A percentile compares a stretch with the other conserved stretches of the same genome.
These are phyloP conservation scores for Drosophila mimica DNA, from an alignment of 2,888 invertebrate genomes.

Conservation along the genomic window DNA sequence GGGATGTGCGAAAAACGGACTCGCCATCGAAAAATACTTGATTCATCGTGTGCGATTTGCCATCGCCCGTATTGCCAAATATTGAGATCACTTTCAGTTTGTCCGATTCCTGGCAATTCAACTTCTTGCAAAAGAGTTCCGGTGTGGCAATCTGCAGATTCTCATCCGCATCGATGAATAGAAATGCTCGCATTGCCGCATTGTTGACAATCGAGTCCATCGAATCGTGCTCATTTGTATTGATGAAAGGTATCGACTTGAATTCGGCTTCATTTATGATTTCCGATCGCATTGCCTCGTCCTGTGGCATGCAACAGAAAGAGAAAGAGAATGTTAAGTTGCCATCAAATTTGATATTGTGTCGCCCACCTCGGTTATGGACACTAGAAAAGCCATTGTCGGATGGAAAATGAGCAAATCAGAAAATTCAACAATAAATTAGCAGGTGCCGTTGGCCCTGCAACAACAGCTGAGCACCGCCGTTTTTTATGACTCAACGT, in stretches of 20 bases:
- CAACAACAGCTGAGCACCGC: slow-evolving; percentile 5
- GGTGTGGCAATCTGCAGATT: slow-evolving; percentile 87
- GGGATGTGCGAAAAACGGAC: slow-evolving; percentile 85
- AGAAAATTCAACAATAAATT: slow-evolving; percentile 1
- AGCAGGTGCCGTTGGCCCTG: slow-evolving; percentile 33
- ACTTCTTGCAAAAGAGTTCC: slow-evolving; percentile 86
- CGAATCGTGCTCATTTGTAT: slow-evolving; percentile 67
- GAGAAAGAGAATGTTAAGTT: not conserved
- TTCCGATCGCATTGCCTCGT: slow-evolving; percentile 78
- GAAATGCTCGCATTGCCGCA: slow-evolving; percentile 82
- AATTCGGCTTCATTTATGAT: slow-evolving; percentile 78
- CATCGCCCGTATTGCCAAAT: slow-evolving; percentile 94
- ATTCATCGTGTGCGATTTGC: slow-evolving; percentile 92
- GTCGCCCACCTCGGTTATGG: slow-evolving; percentile 59
- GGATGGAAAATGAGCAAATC: not conserved
- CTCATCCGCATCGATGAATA: slow-evolving; percentile 88
- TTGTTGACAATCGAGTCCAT: slow-evolving; percentile 64
- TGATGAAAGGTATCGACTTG: slow-evolving; percentile 81
- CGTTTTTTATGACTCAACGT: slow-evolving; percentile 35
- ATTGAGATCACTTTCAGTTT: slow-evolving; percentile 92
- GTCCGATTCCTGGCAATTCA: slow-evolving; percentile 83
- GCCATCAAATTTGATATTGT: slow-evolving; percentile 1
- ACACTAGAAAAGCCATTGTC: slow-evolving; percentile 60
- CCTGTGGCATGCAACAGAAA: slow-evolving; percentile 45
- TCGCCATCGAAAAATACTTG: slow-evolving; percentile 89